Conservation (phyloP, 2,888 invertebrate genomes). For the Macropis europaea region DNA sequence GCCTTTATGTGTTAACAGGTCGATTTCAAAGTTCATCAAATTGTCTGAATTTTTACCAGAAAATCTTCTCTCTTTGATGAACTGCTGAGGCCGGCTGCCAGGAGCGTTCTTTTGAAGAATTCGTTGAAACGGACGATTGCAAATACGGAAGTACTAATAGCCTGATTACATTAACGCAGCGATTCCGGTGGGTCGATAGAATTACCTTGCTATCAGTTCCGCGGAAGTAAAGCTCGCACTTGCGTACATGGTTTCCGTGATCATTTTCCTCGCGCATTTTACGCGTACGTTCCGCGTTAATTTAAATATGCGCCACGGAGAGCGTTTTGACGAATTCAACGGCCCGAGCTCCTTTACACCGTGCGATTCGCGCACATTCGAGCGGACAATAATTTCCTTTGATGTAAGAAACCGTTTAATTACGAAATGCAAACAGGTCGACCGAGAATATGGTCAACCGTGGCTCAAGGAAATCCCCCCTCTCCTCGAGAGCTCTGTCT, state of each 20-base stretch:
- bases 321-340: constrained; percentile 5
- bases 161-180: too few species aligned
- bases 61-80: too few species aligned
- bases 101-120: too few species aligned
- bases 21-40: too few species aligned
- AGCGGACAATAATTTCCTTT: constrained; percentile 13
- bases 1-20: too few species aligned
- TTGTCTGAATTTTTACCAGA: too few species aligned
- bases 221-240: background rate
- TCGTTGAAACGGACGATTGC: too few species aligned
- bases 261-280: background rate
- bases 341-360: constrained; percentile 6
- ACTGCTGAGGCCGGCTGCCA: too few species aligned
- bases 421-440: background rate
- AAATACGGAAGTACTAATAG: background rate
- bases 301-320: constrained; percentile 3
- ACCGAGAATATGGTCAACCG: constrained; percentile 14
- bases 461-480: background rate
- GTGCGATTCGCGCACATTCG: constrained; percentile 3
- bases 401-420: constrained; percentile 22
- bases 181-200: background rate
- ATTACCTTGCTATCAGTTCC: background rate
- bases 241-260: background rate
- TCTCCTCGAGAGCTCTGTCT: background rate
- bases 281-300: constrained; percentile 4